A percentile compares a stretch with the other conserved stretches of the same genome.
These are phyloP conservation scores for Centropus bengalensis DNA, from an alignment of 2,113 vertebrate genomes.

Conservation along the genomic window DNA sequence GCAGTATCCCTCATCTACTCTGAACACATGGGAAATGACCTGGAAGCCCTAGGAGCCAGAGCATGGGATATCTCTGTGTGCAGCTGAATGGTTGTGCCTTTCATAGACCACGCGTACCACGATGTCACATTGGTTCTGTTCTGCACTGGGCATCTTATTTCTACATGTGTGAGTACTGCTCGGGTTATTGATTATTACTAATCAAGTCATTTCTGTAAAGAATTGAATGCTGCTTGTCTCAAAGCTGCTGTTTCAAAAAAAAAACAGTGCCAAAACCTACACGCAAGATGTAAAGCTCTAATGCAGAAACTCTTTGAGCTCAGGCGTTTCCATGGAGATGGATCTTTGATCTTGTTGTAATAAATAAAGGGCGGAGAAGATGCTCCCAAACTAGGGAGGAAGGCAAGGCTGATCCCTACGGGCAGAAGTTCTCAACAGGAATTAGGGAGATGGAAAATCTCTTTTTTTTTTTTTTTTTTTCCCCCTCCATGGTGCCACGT, in stretches of 20 bases:
- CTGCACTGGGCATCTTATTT: accelerated
- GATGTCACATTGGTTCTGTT: accelerated
- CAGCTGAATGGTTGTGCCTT: background rate
- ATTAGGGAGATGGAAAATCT: background rate
- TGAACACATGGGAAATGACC: background rate
- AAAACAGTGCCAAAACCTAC: background rate
- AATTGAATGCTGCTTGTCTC: background rate
- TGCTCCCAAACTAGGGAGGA: slow-evolving; percentile 13
- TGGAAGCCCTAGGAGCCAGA: background rate
- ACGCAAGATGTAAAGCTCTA: slow-evolving; percentile 21
- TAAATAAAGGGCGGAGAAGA: slow-evolving; percentile 48
- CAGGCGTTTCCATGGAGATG: slow-evolving; percentile 76
- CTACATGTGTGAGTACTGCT: accelerated
- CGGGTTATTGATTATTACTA: background rate
- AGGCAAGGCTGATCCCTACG: background rate
- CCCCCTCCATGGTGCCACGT: background rate
- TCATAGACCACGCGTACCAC: accelerated
- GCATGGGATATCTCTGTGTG: accelerated
- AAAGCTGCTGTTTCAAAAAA: background rate
- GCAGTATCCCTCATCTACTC: background rate
- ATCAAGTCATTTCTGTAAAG: background rate
- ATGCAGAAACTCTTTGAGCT: slow-evolving; percentile 54
- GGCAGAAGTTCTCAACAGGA: slow-evolving; percentile 1
- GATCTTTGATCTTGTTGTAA: slow-evolving; percentile 57
- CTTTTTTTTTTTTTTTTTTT: background rate